These are phyloP conservation scores for Drosophila dives DNA, from an alignment of 2,888 invertebrate genomes.

Conservation along the genomic window DNA sequence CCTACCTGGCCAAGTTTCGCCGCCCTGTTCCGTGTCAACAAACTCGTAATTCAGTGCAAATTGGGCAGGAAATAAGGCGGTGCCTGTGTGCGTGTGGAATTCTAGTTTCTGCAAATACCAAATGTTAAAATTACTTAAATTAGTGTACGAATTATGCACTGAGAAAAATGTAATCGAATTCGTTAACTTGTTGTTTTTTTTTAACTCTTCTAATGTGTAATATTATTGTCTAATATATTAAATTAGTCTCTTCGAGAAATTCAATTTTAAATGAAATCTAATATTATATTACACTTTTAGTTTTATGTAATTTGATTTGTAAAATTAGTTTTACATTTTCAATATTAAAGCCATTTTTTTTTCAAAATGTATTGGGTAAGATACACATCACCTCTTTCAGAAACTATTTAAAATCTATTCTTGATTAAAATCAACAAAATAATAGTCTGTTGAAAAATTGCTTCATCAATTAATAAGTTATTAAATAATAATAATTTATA, in stretches of 20 bases:
- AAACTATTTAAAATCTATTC: background rate
- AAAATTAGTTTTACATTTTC: too few relatives aligned
- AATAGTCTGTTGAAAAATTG: background rate
- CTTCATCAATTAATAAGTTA: background rate
- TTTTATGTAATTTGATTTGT: too few relatives aligned
- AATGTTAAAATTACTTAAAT: slow-evolving; percentile 2
- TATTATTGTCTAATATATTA: background rate
- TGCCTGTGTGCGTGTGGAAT: slow-evolving; percentile 89
- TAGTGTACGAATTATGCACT: slow-evolving; percentile 29
- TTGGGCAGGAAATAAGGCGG: slow-evolving; percentile 91
- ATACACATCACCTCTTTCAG: too few relatives aligned
- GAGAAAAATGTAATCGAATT: background rate
- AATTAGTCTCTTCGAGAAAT: background rate
- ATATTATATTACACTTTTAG: background rate
- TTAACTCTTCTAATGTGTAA: background rate
- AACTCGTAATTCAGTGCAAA: slow-evolving; percentile 92
- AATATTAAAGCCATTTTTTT: too few relatives aligned
- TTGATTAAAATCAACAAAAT: background rate
- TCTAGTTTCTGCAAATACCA: slow-evolving; percentile 85
- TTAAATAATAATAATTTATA: background rate
- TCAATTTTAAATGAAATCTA: background rate
- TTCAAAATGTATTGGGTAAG: background rate
- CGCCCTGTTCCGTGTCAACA: slow-evolving; percentile 91
- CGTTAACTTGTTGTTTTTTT: background rate
- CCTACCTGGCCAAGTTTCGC: slow-evolving; percentile 87